phyloP scores from a whole-genome alignment of 2,797 vertebrate species.

The Melanotaenia pygmaea region DNA sequence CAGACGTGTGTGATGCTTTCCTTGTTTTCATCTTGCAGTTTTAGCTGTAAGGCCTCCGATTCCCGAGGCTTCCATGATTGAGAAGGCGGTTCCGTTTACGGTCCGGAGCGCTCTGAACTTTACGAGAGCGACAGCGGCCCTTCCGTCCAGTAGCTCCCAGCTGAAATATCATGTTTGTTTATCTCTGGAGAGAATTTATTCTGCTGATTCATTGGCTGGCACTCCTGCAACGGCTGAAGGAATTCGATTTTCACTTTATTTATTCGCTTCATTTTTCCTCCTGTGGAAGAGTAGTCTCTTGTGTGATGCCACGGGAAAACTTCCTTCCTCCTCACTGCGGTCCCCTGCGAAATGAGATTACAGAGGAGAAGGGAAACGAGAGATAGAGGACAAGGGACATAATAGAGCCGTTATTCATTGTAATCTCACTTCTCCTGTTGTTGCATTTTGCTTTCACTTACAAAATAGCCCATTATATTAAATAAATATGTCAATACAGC shows the following conservation, averaged over 20 bases:
- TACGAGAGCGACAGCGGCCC: conserved; percentile 74
- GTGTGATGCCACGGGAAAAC: conserved; percentile 67
- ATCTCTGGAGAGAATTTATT: conserved; percentile 84
- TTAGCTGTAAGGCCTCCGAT: conserved; percentile 57
- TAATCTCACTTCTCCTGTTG: conserved; percentile 59
- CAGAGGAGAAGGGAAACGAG: conserved; percentile 58
- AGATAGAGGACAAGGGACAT: conserved; percentile 67
- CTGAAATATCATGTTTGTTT: conserved; percentile 86
- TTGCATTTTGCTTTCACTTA: conserved; percentile 58
- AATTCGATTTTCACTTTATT: conserved; percentile 85
- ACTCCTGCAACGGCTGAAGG: conserved; percentile 76
- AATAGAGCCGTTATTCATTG: conserved; percentile 76
- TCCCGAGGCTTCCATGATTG: conserved; percentile 69
- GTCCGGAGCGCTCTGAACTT: conserved; percentile 78
- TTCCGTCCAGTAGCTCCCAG: conserved; percentile 62
- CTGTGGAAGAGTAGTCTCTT: conserved; percentile 68
- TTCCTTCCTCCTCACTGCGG: conserved; percentile 50
- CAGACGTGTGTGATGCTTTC: conserved; percentile 45
- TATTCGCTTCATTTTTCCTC: conserved; percentile 81
- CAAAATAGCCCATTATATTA: conserved; percentile 54
- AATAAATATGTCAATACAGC: conserved; percentile 51
- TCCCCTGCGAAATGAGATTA: conserved; percentile 79
- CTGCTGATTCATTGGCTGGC: conserved; percentile 83
- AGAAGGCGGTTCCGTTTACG: conserved; percentile 75
- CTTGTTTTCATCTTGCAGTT: conserved; percentile 60